Conservation (phyloP, 2,888 invertebrate species). For the Sesamia inferens region DNA sequence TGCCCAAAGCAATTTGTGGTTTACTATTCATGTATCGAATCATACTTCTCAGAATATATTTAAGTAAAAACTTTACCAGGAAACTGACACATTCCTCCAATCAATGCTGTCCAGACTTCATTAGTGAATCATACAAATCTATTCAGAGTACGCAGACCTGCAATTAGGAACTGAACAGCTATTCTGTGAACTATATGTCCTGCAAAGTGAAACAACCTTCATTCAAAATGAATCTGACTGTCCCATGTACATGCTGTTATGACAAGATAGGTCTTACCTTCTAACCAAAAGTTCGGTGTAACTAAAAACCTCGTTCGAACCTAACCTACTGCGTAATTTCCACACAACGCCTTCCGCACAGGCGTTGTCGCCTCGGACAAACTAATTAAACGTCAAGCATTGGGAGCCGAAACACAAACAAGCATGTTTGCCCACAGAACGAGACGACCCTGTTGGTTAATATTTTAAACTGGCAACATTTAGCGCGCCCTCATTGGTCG, state of each 20-base stretch:
- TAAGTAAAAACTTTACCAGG: constrained; percentile 13
- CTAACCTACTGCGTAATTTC: constrained; percentile 35
- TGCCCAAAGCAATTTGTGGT: constrained; percentile 31
- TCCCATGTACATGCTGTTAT: not conserved
- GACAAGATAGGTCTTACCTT: not conserved
- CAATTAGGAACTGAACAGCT: constrained; percentile 1
- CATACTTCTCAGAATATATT: constrained; percentile 39
- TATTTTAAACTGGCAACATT: constrained; percentile 88
- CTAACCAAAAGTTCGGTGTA: not conserved
- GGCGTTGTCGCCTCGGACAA: constrained; percentile 75
- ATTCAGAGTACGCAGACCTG: not conserved
- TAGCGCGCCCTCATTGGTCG: constrained; percentile 76
- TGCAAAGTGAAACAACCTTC: not conserved
- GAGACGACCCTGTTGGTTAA: constrained; percentile 84
- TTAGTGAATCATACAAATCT: constrained; percentile 28
- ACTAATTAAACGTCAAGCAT: constrained; percentile 80
- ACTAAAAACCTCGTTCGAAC: constrained; percentile 7
- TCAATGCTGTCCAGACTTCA: constrained; percentile 6
- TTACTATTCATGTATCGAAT: constrained; percentile 19
- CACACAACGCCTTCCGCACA: constrained; percentile 51
- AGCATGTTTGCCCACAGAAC: constrained; percentile 85
- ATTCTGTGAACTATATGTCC: not conserved
- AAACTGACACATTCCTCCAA: constrained; percentile 38
- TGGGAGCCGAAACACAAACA: constrained; percentile 83
- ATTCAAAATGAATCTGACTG: not conserved